Conservation (phyloP, 2,797 vertebrate genomes). For the Buphagus erythrorhynchus region DNA sequence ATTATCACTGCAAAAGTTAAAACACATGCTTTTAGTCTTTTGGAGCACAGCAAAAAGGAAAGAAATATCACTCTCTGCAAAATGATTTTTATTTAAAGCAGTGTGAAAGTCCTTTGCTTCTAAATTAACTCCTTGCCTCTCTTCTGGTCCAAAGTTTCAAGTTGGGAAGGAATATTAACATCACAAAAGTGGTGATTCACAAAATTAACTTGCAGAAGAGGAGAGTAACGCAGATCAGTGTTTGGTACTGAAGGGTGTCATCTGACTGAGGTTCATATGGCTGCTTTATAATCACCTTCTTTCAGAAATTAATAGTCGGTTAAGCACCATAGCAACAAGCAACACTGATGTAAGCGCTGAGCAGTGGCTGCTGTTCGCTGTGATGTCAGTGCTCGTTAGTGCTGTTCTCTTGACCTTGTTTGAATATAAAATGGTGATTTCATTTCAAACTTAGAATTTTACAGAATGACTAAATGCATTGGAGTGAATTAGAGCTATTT, state of each 20-base stretch:
- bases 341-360: slow-evolving; percentile 66
- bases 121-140: slow-evolving; percentile 46
- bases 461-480: slow-evolving; percentile 41
- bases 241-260: slow-evolving; percentile 68
- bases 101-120: slow-evolving; percentile 1
- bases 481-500: slow-evolving; percentile 64
- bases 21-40: slow-evolving; percentile 3
- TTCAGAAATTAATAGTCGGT: slow-evolving; percentile 79
- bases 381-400: slow-evolving; percentile 74
- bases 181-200: slow-evolving; percentile 72
- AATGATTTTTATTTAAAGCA: background rate
- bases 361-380: slow-evolving; percentile 55
- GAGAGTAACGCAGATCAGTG: slow-evolving; percentile 34
- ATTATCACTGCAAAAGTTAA: slow-evolving; percentile 33
- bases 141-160: slow-evolving; percentile 39
- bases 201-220: slow-evolving; percentile 57
- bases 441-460: slow-evolving; percentile 76
- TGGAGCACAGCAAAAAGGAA: background rate
- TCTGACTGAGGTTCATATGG: slow-evolving; percentile 74
- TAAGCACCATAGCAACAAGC: slow-evolving; percentile 78
- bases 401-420: slow-evolving; percentile 76
- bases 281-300: slow-evolving; percentile 77
- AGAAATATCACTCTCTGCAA: background rate
- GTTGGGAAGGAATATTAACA: slow-evolving; percentile 60
- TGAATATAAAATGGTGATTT: slow-evolving; percentile 73